phyloP scores from a whole-genome alignment of 30 jellyfish, hydroid and myxozoan genomes.

The Chironex yamaguchii region DNA sequence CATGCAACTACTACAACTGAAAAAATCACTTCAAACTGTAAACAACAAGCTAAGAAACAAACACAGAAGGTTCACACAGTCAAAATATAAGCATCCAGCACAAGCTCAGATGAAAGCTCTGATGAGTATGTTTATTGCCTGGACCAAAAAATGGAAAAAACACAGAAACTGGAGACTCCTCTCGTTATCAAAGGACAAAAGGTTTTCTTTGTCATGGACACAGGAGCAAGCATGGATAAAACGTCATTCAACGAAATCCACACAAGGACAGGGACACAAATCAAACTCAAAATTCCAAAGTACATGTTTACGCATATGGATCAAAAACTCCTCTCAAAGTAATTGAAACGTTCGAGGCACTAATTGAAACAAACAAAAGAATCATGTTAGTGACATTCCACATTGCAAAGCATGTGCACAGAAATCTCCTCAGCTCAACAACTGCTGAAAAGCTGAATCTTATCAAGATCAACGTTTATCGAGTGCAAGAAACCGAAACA shows the following conservation, averaged over 20 bases:
- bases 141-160: conserved; percentile 10
- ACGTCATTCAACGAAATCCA: conserved; percentile 9
- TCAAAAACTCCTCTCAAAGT: background rate
- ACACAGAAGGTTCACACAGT: no score
- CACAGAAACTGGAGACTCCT: background rate
- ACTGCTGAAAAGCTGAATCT: background rate
- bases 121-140: background rate
- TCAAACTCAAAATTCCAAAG: background rate
- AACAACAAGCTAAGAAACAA: background rate
- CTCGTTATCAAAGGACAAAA: background rate
- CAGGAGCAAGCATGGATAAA: conserved; percentile 19
- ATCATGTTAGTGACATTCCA: background rate
- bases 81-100: no score
- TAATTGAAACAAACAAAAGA: background rate
- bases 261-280: conserved; percentile 1
- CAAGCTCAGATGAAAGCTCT: background rate
- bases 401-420: background rate
- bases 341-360: background rate
- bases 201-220: background rate
- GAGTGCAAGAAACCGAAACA: conserved; percentile 6
- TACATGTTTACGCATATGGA: background rate
- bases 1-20: conserved; percentile 43
- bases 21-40: conserved; percentile 56
- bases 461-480: conserved; percentile 3
- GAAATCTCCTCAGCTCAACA: conserved; percentile 4